Percentiles rank a stretch among this genome's conserved stretches.
Conservation (phyloP, 2,113 vertebrate species). For the Aramus guarauna region DNA sequence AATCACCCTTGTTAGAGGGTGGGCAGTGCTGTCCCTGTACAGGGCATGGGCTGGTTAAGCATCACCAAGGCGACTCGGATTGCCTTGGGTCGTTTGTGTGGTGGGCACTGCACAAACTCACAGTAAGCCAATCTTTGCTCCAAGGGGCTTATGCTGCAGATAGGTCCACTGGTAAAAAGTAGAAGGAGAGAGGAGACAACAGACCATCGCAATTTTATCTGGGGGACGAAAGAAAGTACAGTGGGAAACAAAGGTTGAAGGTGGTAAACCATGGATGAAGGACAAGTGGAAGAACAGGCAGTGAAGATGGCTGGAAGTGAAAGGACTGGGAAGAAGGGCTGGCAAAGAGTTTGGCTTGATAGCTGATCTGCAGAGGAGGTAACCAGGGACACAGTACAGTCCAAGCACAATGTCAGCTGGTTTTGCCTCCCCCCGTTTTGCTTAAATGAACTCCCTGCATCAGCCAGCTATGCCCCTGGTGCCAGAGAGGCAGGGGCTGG, state of each 20-base stretch:
- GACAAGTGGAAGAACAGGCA: background rate
- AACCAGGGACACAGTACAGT: background rate
- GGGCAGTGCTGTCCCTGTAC: background rate
- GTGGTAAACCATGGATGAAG: background rate
- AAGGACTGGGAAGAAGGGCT: background rate
- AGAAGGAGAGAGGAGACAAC: background rate
- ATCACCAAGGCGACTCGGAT: background rate
- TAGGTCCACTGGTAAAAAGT: background rate
- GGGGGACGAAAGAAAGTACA: background rate
- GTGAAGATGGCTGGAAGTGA: background rate
- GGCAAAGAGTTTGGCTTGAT: background rate
- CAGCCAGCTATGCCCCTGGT: background rate
- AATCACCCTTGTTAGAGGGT: background rate
- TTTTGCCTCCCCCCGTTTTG: background rate
- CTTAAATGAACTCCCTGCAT: background rate
- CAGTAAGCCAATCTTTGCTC: background rate
- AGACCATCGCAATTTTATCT: background rate
- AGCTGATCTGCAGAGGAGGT: background rate
- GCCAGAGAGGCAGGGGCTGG: background rate
- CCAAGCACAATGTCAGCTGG: background rate
- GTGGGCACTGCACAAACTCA: background rate
- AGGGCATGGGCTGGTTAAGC: background rate
- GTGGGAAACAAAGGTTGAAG: background rate
- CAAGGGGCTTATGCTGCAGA: background rate
- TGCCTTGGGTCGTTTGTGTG: fast-evolving